Base-by-base conservation (phyloP, 1,140 invertebrate genomes). In the Charaxes varanes region DNA sequence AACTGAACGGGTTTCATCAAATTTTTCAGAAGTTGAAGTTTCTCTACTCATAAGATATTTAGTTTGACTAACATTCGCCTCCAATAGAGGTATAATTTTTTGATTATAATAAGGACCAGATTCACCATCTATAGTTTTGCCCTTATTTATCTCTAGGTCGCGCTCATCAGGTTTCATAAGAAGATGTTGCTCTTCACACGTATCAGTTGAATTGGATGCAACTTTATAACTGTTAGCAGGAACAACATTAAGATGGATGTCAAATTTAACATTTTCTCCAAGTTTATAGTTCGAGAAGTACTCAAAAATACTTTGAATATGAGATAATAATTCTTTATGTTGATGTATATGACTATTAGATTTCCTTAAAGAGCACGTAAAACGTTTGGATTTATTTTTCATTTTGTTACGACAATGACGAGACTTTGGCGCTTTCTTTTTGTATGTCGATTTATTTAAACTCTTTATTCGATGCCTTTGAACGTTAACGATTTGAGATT, bases 41-140 rank as follows among this genome's bases (percentile, higher is more conserved):
- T 54, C 37, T 40, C 37, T 50, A 13, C 19, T 51, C 6, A 48
- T 42, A 11, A 70, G 51, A 43, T 67, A 68, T 52, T 64, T 66
- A 6, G 41, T 30, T 41, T 68, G 52, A 36, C 63, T 74, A 2
- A 34, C 43, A 26, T 66, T 49, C 23, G 62, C 47, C 41, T 78
- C 70, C 3, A 74, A 54, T 40, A 78, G 24, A 4, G 71, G 49
- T 34, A 79, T 67, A 17, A 76, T 58, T 40, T 63, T 59, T 10
- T 51, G 44, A 21, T 36, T 21, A 21, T 28, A 14, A 37, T 18
- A 31, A n/a, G 24, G n/a, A n/a, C n/a, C 16, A 0, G 14, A 26
- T 11, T 24, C 19, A 16, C 10, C 14, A 7, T 34, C 18, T 13
- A 6, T 8, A 5, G 6, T 12, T 12, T 15, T 7, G 5, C 6